Evolutionary conservation across 2,113 vertebrate genomes (phyloP), one percentile per base, ranked within the genome.

Genomic region (Indri indri): DNA sequence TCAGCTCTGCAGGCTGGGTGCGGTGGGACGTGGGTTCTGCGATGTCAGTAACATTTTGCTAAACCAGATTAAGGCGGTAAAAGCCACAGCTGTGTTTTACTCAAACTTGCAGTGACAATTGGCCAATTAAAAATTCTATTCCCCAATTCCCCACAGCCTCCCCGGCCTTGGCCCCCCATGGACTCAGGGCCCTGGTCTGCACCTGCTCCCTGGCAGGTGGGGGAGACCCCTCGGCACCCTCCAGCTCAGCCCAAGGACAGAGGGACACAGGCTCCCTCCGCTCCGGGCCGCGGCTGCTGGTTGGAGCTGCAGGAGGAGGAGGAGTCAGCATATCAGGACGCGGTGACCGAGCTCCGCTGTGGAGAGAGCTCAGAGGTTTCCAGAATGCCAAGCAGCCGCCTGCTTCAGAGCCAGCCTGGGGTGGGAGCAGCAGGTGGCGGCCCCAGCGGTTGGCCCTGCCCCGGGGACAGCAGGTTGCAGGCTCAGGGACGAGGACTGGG

Each of bases 311-410:
- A 13, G 76, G 52, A 37, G 42, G n/a, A 20, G 84, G 37, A 10
- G 27, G 13, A 13, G n/a, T 20, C 2, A 5, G n/a, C 8, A 17
- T 9, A 6, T 12, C 65, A 6, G 37, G 27, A 6, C 25, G 22
- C 18, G 17, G 4, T 0, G 2, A 6, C 2, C 17, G 34, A 45
- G 45, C 37, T 9, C 50, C 76, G 25, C 6, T 3, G 4, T 8
- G 2, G 13, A 74, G 34, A 57, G 13, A 73, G 3, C 32, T 61
- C 32, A 47, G 63, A 63, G 65, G 59, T 34, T 50, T 66, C n/a
- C 47, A 45, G 59, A 27, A 13, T 4, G 10, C 14, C 20, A 2
- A 34, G 30, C 20, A 17, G 30, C 30, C 71, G 32, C 23, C 71
- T 5, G 12, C 40, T 20, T 40, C 47, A 57, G 45, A 37, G 57